Conservation (phyloP, 2,888 invertebrate genomes). For the Catocala fraxini region DNA sequence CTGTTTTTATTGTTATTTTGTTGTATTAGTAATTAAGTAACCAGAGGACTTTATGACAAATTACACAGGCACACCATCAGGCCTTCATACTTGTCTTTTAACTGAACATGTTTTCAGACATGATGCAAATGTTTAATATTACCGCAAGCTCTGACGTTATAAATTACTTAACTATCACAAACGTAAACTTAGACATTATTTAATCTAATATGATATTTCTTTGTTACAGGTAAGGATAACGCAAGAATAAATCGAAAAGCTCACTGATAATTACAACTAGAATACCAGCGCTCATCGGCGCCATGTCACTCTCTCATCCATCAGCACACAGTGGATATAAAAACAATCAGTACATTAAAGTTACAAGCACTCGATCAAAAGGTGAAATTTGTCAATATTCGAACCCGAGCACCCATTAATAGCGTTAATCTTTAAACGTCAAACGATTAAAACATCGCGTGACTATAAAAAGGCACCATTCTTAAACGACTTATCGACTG, state of each 20-base stretch:
- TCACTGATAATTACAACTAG: slow-evolving; percentile 1
- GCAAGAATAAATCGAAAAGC: neutral
- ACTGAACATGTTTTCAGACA: no score
- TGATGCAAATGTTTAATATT: no score
- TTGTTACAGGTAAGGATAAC: slow-evolving; percentile 68
- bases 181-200: no score
- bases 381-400: slow-evolving; percentile 81
- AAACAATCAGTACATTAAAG: slow-evolving; percentile 65
- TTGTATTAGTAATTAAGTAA: slow-evolving; percentile 30
- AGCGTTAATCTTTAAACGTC: slow-evolving; percentile 77
- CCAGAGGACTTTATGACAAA: slow-evolving; percentile 9
- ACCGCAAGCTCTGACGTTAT: no score
- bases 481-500: slow-evolving; percentile 80
- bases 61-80: no score
- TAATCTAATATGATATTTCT: slow-evolving; percentile 31
- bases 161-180: no score
- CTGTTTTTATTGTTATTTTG: slow-evolving; percentile 33
- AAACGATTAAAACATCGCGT: slow-evolving; percentile 75
- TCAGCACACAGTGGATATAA: slow-evolving; percentile 56
- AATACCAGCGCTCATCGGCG: slow-evolving; percentile 21
- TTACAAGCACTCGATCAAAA: slow-evolving; percentile 66
- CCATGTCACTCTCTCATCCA: slow-evolving; percentile 46
- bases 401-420: slow-evolving; percentile 73
- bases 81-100: no score
- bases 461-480: slow-evolving; percentile 81